These are phyloP conservation scores for Chironomus tepperi DNA, from an alignment of 1,140 invertebrate genomes.

Conservation along the genomic window DNA sequence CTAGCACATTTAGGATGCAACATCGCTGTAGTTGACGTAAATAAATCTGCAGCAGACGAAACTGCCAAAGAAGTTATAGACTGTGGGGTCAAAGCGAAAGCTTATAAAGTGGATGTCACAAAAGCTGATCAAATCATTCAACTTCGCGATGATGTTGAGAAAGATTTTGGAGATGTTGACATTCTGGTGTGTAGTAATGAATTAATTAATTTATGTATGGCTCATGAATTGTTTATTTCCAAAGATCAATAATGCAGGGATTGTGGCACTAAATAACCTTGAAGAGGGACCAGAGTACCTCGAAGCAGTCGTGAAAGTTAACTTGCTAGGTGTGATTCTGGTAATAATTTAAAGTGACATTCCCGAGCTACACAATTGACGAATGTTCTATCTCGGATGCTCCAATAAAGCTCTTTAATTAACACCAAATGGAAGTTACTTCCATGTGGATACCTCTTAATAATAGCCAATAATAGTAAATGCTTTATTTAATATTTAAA, in stretches of 20 bases:
- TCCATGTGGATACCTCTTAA: no score
- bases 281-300: constrained; percentile 36
- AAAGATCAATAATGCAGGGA: constrained; percentile 35
- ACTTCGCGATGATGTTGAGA: constrained; percentile 31
- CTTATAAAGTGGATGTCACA: constrained; percentile 28
- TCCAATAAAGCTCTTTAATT: no score
- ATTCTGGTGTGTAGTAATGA: no score
- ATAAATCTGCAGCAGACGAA: constrained; percentile 38
- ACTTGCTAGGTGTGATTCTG: constrained; percentile 37
- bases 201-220: no score
- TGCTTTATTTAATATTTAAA: no score
- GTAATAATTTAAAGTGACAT: no score
- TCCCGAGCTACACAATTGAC: no score
- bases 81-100: constrained; percentile 34
- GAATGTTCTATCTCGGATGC: no score
- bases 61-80: constrained; percentile 34
- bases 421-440: no score
- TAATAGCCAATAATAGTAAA: no score
- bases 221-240: no score
- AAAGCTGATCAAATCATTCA: not conserved
- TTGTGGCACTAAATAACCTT: constrained; percentile 38
- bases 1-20: constrained; percentile 37
- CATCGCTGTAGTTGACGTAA: constrained; percentile 37
- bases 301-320: constrained; percentile 36
- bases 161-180: constrained; percentile 38